Evolutionary conservation across 2,797 vertebrate species (phyloP).

Genomic region (Borostomias antarcticus): DNA sequence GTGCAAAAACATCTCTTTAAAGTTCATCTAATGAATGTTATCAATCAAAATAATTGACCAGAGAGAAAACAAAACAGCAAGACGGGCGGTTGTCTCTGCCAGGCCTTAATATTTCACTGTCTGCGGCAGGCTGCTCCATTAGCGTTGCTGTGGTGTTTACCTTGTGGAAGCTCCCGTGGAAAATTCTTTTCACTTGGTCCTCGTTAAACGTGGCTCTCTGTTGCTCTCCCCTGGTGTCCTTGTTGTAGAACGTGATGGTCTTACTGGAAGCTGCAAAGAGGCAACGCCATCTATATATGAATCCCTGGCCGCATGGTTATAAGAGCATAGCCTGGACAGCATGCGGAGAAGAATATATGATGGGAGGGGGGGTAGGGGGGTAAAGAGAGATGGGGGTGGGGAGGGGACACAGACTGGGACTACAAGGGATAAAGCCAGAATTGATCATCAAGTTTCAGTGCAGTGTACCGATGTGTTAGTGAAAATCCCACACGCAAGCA

Average conservation of each 20-base stretch:
- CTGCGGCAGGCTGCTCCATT: slow-evolving; percentile 3
- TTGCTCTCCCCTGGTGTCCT: slow-evolving; percentile 90
- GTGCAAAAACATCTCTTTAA: not conserved
- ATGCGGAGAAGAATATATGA: too few relatives aligned
- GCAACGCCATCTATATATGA: slow-evolving; percentile 53
- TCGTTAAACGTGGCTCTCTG: slow-evolving; percentile 91
- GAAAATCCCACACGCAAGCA: too few relatives aligned
- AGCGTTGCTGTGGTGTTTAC: slow-evolving; percentile 73
- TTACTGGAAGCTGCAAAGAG: slow-evolving; percentile 88
- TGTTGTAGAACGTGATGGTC: slow-evolving; percentile 95
- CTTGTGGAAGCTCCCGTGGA: slow-evolving; percentile 99
- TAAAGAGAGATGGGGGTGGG: too few relatives aligned
- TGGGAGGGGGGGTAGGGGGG: not conserved
- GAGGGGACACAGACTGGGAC: not conserved
- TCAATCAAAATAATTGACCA: not conserved
- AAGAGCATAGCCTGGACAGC: too few relatives aligned
- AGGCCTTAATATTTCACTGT: slow-evolving; percentile 28
- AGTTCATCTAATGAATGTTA: not conserved
- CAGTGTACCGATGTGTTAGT: too few relatives aligned
- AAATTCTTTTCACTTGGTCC: slow-evolving; percentile 89
- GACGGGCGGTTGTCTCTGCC: slow-evolving; percentile 8
- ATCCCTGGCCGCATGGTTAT: too few relatives aligned
- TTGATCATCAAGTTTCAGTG: not conserved
- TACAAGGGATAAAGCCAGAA: not conserved
- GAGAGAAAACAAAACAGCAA: slow-evolving; percentile 4